Evolutionary conservation across 2,113 vertebrate species (phyloP).

Genomic region (Leiothrix lutea): DNA sequence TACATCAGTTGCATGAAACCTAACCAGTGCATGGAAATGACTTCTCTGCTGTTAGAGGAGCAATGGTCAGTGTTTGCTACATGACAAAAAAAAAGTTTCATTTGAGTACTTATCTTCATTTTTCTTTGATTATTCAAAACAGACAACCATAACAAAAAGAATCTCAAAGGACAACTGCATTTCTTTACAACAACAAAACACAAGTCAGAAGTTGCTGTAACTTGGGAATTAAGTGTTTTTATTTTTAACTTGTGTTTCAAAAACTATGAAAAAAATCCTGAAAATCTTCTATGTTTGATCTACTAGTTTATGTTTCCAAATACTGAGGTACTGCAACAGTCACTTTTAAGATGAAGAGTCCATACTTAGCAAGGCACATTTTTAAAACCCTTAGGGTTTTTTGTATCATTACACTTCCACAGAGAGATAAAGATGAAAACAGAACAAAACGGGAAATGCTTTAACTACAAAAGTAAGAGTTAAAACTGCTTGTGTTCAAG

Average conservation of each 20-base stretch:
- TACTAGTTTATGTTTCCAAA: background rate
- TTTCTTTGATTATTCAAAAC: background rate
- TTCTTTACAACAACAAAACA: background rate
- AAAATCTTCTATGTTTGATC: background rate
- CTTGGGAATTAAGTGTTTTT: background rate
- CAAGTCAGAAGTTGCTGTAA: background rate
- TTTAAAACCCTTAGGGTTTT: background rate
- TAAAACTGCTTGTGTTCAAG: background rate
- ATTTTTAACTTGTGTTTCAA: background rate
- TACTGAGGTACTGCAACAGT: background rate
- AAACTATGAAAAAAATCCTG: background rate
- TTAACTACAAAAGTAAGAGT: background rate
- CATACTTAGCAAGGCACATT: background rate
- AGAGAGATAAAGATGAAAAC: background rate
- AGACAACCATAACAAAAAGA: background rate
- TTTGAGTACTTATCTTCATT: background rate
- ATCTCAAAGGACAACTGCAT: background rate
- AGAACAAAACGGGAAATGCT: conserved; percentile 22
- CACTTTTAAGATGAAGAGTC: background rate
- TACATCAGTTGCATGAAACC: background rate
- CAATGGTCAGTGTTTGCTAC: background rate
- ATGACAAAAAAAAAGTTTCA: background rate
- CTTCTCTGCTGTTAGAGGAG: background rate
- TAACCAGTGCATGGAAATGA: background rate
- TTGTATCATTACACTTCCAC: background rate